Conservation (phyloP, 2,888 invertebrate genomes). For the Scaptomyza polygonia region DNA sequence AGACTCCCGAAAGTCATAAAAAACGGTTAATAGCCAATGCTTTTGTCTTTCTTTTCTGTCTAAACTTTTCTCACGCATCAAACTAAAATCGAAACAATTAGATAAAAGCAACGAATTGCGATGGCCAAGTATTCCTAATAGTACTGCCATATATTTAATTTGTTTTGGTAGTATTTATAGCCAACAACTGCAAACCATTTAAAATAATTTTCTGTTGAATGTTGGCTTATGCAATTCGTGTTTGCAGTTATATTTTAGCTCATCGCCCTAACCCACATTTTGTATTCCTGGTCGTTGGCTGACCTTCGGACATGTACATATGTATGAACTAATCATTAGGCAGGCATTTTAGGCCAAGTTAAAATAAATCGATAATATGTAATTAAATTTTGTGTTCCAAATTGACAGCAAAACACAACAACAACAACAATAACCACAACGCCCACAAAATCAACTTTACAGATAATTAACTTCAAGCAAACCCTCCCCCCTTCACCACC, state of each 20-base stretch:
- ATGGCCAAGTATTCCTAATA: no score
- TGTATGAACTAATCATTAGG: neutral
- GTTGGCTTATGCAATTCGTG: constrained; percentile 58
- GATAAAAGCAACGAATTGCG: constrained; percentile 54
- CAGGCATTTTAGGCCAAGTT: constrained; percentile 22
- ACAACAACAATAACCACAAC: constrained; percentile 24
- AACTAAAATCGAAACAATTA: constrained; percentile 66
- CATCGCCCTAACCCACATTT: constrained; percentile 48
- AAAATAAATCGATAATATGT: neutral
- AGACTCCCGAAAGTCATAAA: constrained; percentile 48
- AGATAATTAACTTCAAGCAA: constrained; percentile 67
- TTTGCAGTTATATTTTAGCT: constrained; percentile 28
- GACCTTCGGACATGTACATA: constrained; percentile 49
- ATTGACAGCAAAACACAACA: constrained; percentile 36
- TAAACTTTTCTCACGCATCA: constrained; percentile 73
- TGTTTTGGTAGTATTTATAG: constrained; percentile 59
- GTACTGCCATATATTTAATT: no score
- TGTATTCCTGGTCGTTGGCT: constrained; percentile 51
- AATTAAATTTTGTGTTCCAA: constrained; percentile 13
- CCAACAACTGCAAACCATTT: constrained; percentile 27
- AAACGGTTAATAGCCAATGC: constrained; percentile 60
- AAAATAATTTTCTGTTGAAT: neutral
- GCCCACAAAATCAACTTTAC: constrained; percentile 51
- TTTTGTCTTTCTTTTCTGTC: constrained; percentile 35
- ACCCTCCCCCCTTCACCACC: neutral